Evolutionary conservation across 2,888 invertebrate genomes (phyloP).

Genomic region (Lasioglossum calceatum): DNA sequence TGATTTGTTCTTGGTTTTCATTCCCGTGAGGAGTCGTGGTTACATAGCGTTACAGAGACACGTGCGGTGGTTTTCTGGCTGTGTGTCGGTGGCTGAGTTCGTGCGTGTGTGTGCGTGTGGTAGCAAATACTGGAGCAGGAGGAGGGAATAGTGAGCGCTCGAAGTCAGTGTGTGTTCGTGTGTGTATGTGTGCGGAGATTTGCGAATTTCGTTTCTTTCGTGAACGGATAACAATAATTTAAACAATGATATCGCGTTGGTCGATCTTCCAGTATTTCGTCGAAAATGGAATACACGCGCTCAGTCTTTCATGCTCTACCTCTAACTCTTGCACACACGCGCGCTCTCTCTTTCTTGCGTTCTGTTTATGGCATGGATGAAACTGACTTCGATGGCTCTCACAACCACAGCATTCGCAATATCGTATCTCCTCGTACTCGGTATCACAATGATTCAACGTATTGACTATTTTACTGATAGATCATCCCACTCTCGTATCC

Average conservation of each 20-base stretch:
- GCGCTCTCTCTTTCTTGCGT: neutral
- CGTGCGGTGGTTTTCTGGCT: constrained; percentile 20
- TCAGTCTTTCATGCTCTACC: neutral
- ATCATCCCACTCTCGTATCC: constrained; percentile 27
- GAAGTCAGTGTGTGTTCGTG: constrained; percentile 24
- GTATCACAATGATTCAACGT: constrained; percentile 72
- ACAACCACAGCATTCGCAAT: constrained; percentile 63
- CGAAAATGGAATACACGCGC: neutral
- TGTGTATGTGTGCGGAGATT: neutral
- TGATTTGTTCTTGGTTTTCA: constrained; percentile 27
- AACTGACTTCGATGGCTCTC: constrained; percentile 60
- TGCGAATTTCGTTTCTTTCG: neutral
- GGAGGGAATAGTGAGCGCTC: constrained; percentile 29
- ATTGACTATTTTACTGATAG: constrained; percentile 72
- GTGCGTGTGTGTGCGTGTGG: neutral
- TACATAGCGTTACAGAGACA: constrained; percentile 29
- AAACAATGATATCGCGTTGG: constrained; percentile 34
- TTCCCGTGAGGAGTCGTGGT: constrained; percentile 31
- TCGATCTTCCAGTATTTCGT: constrained; percentile 5
- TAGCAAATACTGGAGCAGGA: constrained; percentile 37
- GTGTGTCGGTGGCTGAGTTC: neutral
- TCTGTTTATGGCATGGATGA: neutral
- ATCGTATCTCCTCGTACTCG: constrained; percentile 42
- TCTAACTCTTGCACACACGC: neutral
- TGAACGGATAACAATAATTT: constrained; percentile 3